Base-by-base conservation (phyloP, 2,888 invertebrate genomes). In the Cecidostiba fungosa region DNA sequence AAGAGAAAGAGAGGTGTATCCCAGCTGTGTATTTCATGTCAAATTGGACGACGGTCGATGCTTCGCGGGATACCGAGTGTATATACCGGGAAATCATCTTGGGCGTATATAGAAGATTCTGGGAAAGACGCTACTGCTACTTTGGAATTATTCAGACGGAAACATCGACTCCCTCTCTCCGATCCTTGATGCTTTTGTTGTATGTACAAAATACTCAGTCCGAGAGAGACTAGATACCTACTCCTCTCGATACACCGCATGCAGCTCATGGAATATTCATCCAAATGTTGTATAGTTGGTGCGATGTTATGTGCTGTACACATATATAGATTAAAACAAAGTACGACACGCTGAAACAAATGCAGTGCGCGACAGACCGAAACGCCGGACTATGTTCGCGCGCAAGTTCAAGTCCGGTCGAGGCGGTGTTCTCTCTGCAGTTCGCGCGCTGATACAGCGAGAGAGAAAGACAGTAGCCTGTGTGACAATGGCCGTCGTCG, bases 401-500 rank as follows among this genome's bases (percentile, higher is more conserved):
- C 26, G 39, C 39, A n/a, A 14, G 43, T 73, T 10, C 26, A n/a
- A 23, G 59, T 16, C 62, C 26, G 77, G 12, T 14, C 12, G 16
- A 26, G 47, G 50, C 16, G 50, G 50, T 50, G 50, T 36, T 69
- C 69, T 69, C 54, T n/a, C n/a, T n/a, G n/a, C n/a, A n/a, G n/a
- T n/a, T n/a, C n/a, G n/a, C n/a, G n/a, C n/a, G n/a, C n/a, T n/a
- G n/a, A n/a, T n/a, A n/a, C n/a, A n/a, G n/a, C n/a, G n/a, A 50
- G 32, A 36, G 29, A 32, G 62, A 23, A 77, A 74, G 50, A 74
- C 8, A 32, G 36, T n/a, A n/a, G n/a, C n/a, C n/a, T n/a, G n/a
- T 4, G 59, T 70, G 39, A 77, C 70, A 81, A 81, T 77, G 47
- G 29, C 43, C 79, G 73, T 74, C 50, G 23, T 66, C 80, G 76